Evolutionary conservation across 2,113 vertebrate genomes (phyloP).

Genomic region (Dicaeum eximium): DNA sequence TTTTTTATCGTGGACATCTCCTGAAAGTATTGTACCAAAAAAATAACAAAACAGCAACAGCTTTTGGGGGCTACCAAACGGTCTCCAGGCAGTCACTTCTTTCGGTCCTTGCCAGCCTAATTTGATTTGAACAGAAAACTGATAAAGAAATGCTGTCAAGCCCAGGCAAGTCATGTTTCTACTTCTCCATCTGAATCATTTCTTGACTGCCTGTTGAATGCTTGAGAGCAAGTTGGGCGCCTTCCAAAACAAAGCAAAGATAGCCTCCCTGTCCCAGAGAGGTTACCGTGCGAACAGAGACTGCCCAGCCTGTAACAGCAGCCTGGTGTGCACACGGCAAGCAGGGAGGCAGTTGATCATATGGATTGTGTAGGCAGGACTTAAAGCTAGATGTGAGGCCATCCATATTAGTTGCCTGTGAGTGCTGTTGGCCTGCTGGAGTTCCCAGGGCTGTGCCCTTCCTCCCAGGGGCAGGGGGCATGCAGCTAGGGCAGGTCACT

Average conservation of each 20-base stretch:
- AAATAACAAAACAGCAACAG: slow-evolving; percentile 10
- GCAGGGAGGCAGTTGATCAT: not conserved
- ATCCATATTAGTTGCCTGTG: not conserved
- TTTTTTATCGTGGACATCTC: not conserved
- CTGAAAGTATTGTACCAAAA: slow-evolving; percentile 17
- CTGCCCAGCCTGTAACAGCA: not conserved
- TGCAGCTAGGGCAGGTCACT: not conserved
- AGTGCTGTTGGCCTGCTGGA: not conserved
- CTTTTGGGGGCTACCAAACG: not conserved
- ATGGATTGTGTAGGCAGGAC: not conserved
- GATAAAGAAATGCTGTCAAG: slow-evolving; percentile 42
- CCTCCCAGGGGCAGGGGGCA: not conserved
- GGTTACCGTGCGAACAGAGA: slow-evolving; percentile 3
- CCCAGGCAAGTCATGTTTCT: slow-evolving; percentile 39
- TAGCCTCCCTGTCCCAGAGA: slow-evolving; percentile 23
- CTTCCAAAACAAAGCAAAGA: slow-evolving; percentile 53
- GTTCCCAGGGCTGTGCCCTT: not conserved
- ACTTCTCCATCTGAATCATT: slow-evolving; percentile 44
- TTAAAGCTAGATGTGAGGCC: not conserved
- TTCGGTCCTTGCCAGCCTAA: not conserved
- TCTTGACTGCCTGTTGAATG: slow-evolving; percentile 47
- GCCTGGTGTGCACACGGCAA: accelerated
- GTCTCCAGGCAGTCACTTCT: not conserved
- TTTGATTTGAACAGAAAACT: slow-evolving; percentile 32
- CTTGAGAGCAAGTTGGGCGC: slow-evolving; percentile 30